Percentiles rank a stretch among this genome's conserved stretches.
These are phyloP conservation scores for Xylota sylvarum DNA, from an alignment of 2,888 invertebrate species.

Conservation along the genomic window DNA sequence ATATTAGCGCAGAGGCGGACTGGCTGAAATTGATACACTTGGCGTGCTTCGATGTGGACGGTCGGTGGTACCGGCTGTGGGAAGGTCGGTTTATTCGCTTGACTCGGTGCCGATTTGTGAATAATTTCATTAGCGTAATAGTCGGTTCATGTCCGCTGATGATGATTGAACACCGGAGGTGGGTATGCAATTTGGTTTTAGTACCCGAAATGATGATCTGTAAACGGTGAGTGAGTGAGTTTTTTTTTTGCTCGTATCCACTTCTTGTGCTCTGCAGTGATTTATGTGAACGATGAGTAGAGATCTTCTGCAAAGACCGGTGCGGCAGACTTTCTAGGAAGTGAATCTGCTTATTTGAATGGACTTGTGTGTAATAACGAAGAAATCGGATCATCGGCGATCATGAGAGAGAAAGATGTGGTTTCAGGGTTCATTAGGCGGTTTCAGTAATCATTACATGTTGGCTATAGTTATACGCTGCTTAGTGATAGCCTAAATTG, in stretches of 20 bases:
- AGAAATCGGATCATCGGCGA: slow-evolving; percentile 42
- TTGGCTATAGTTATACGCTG: not conserved
- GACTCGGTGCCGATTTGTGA: slow-evolving; percentile 73
- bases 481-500: too few species aligned
- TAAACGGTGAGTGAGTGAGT: slow-evolving; percentile 28
- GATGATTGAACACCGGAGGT: slow-evolving; percentile 55
- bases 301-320: slow-evolving; percentile 3
- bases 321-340: slow-evolving; percentile 39
- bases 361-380: not conserved
- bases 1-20: slow-evolving; percentile 74
- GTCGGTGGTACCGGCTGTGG: not conserved
- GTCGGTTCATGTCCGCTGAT: slow-evolving; percentile 56
- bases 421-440: slow-evolving; percentile 40
- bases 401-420: slow-evolving; percentile 11
- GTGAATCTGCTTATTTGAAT: not conserved
- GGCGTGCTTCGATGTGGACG: slow-evolving; percentile 1
- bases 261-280: slow-evolving; percentile 9
- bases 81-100: slow-evolving; percentile 45
- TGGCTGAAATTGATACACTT: slow-evolving; percentile 70
- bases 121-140: slow-evolving; percentile 73
- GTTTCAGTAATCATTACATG: slow-evolving; percentile 4
- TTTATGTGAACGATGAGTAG: slow-evolving; percentile 33
- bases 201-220: slow-evolving; percentile 53
- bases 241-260: not conserved
- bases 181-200: slow-evolving; percentile 42